Evolutionary conservation across 2,113 vertebrate species (phyloP).

Genomic region (Thamnaconus septentrionalis): DNA sequence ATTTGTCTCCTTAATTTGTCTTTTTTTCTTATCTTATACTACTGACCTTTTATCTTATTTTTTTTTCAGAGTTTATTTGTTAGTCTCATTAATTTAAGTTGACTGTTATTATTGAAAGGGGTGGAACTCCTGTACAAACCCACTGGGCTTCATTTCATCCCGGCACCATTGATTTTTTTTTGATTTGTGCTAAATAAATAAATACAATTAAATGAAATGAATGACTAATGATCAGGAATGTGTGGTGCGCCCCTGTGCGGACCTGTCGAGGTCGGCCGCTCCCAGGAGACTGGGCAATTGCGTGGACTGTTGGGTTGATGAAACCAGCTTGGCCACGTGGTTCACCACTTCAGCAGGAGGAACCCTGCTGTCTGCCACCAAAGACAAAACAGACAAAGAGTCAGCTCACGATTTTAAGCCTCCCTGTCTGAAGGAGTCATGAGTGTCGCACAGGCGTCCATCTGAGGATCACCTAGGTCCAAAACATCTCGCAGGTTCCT

Average conservation of each 20-base stretch:
- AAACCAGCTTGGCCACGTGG: slow-evolving; percentile 78
- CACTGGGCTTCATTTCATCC: no score
- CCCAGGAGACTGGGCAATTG: slow-evolving; percentile 76
- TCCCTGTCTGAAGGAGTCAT: no score
- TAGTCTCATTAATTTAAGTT: no score
- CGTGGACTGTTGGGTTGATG: slow-evolving; percentile 57
- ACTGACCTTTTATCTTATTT: no score
- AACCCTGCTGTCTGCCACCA: slow-evolving; percentile 77
- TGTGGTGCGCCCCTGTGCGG: neutral
- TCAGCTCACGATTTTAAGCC: no score
- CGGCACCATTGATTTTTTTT: neutral
- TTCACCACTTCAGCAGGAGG: slow-evolving; percentile 80
- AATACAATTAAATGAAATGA: no score
- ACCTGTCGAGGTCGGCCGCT: slow-evolving; percentile 86
- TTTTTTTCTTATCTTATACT: no score
- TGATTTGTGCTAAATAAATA: no score
- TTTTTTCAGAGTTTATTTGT: no score
- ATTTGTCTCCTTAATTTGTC: no score
- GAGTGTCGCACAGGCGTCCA: neutral
- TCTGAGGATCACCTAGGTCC: slow-evolving; percentile 74
- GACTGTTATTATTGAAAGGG: no score
- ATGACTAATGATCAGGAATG: neutral
- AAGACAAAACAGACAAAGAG: neutral
- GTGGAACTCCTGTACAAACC: no score
- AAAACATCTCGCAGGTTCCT: slow-evolving; percentile 84